phyloP scores from a whole-genome alignment of 2,113 vertebrate species.

The Oryzias javanicus region DNA sequence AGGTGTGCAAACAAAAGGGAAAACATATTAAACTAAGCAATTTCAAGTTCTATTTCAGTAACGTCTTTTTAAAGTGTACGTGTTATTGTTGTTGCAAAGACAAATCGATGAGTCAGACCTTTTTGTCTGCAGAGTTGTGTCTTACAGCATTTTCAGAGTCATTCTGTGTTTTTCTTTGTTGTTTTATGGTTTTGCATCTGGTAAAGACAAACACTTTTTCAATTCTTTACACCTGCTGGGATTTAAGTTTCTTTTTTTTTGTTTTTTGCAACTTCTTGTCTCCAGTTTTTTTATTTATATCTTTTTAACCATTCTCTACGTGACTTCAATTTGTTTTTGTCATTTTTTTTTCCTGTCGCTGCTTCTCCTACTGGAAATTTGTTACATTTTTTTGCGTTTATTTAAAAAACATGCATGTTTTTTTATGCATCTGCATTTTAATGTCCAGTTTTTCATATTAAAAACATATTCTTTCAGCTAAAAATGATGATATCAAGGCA shows the following conservation, averaged over 20 bases:
- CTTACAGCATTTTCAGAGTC: too few relatives aligned
- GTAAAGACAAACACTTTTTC: conserved; percentile 32
- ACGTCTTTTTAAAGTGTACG: too few relatives aligned
- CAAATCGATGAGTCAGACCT: too few relatives aligned
- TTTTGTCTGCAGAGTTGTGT: too few relatives aligned
- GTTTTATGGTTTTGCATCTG: conserved; percentile 23
- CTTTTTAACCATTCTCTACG: conserved; percentile 5
- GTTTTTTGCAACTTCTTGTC: conserved; percentile 8
- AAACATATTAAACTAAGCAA: too few relatives aligned
- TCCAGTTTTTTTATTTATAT: background rate
- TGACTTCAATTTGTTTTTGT: conserved; percentile 15
- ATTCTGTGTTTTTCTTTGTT: background rate
- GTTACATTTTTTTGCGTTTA: conserved; percentile 12
- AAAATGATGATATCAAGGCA: too few relatives aligned
- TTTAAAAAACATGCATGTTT: conserved; percentile 34
- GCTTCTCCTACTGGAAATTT: conserved; percentile 10
- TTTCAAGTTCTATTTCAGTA: too few relatives aligned
- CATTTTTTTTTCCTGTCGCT: conserved; percentile 15
- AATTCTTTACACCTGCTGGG: conserved; percentile 51
- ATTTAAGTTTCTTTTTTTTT: conserved; percentile 41
- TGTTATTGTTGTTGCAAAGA: too few relatives aligned
- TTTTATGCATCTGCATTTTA: conserved; percentile 23
- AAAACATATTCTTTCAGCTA: too few relatives aligned
- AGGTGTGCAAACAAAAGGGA: too few relatives aligned
- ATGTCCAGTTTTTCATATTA: too few relatives aligned